These are phyloP conservation scores for Galerucella pusilla DNA, from an alignment of 2,888 invertebrate species.

Conservation along the genomic window DNA sequence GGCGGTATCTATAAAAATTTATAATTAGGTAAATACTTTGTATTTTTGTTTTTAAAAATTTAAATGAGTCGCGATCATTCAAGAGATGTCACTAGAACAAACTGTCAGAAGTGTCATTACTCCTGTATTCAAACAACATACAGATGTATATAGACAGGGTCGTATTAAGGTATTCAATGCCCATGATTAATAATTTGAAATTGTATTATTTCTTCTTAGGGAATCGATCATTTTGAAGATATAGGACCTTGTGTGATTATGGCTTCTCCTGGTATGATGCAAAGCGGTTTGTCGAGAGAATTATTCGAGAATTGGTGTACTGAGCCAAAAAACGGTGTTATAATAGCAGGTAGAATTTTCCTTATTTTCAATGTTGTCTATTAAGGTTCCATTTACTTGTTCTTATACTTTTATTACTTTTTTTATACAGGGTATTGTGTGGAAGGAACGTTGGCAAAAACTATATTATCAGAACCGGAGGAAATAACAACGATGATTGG, in stretches of 20 bases:
- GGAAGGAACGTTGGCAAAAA: conserved; percentile 91
- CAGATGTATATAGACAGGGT: too few relatives aligned
- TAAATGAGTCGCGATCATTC: too few relatives aligned
- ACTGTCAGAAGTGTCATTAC: too few relatives aligned
- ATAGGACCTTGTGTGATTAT: conserved; percentile 99
- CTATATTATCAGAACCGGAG: conserved; percentile 96
- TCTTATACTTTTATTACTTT: neutral
- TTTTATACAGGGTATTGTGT: conserved; percentile 78
- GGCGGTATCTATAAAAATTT: too few relatives aligned
- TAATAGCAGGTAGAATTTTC: conserved; percentile 82
- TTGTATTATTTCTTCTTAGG: conserved; percentile 66
- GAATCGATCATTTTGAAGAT: conserved; percentile 99
- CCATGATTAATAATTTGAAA: too few relatives aligned
- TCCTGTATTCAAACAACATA: too few relatives aligned
- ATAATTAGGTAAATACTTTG: too few relatives aligned
- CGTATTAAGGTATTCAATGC: too few relatives aligned
- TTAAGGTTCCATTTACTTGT: too few relatives aligned
- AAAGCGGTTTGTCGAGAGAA: conserved; percentile 96
- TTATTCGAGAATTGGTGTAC: conserved; percentile 99
- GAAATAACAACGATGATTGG: conserved; percentile 96
- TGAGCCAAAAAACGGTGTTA: conserved; percentile 97
- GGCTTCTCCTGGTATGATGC: conserved; percentile 99
- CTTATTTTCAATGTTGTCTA: too few relatives aligned
- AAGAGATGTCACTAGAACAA: too few relatives aligned
- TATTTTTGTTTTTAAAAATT: too few relatives aligned